These are phyloP conservation scores for Drosophila littoralis DNA, from an alignment of 1,140 invertebrate species.

Conservation along the genomic window DNA sequence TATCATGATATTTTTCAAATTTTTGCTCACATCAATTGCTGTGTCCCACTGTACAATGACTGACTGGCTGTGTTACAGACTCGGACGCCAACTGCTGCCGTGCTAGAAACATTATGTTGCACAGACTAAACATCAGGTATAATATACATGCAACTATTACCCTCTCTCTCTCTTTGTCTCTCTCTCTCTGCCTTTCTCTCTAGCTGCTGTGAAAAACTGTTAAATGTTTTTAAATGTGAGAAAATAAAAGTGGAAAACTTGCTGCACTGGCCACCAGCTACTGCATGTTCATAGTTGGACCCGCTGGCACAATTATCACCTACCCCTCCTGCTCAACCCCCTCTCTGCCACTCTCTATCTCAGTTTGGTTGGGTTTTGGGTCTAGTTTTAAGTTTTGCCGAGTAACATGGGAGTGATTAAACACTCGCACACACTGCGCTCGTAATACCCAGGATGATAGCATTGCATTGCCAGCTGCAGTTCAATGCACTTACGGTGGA, in stretches of 20 bases:
- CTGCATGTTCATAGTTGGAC: conserved; percentile 34
- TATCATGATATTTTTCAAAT: too few relatives aligned
- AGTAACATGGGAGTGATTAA: conserved; percentile 52
- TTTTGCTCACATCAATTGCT: background rate
- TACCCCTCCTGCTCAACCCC: too few relatives aligned
- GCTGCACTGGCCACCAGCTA: conserved; percentile 25
- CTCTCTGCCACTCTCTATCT: background rate
- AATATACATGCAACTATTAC: conserved; percentile 19
- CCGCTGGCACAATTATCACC: conserved; percentile 40
- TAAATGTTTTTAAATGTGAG: conserved; percentile 48
- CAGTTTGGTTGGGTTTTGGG: conserved; percentile 12
- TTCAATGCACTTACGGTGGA: conserved; percentile 55
- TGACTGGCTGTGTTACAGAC: background rate
- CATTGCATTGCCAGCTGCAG: conserved; percentile 33
- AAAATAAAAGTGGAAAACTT: conserved; percentile 52
- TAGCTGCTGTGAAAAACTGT: conserved; percentile 15
- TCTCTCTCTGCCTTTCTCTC: background rate
- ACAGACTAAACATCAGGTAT: conserved; percentile 31
- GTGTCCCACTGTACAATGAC: conserved; percentile 19
- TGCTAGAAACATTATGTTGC: conserved; percentile 24
- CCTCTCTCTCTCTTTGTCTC: background rate
- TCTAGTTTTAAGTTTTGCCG: conserved; percentile 15
- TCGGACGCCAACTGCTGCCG: conserved; percentile 1
- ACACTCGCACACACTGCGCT: conserved; percentile 34
- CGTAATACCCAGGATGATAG: conserved; percentile 38